Percentiles rank a stretch among this genome's conserved stretches.
phyloP scores from a whole-genome alignment of 2,888 invertebrate genomes.

The Rhopalosiphum nymphaeae region DNA sequence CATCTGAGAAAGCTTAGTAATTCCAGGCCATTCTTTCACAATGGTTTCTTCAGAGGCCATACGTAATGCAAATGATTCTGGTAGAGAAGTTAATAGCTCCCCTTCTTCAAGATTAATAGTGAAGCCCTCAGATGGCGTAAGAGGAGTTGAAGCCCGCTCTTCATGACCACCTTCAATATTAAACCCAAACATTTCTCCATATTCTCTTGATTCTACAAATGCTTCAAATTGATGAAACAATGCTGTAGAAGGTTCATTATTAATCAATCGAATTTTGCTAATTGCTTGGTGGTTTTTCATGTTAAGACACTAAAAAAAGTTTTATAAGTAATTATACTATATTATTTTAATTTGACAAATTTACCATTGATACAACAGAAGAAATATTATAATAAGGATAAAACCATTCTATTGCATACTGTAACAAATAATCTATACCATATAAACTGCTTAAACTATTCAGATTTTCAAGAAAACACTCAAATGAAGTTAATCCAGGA shows the following conservation, averaged over 20 bases:
- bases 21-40: conserved; percentile 61
- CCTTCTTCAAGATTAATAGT: conserved; percentile 58
- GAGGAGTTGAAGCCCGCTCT: conserved; percentile 23
- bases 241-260: conserved; percentile 65
- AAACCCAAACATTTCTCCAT: conserved; percentile 61
- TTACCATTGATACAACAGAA: conserved; percentile 70
- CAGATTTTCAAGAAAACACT: conserved; percentile 61
- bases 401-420: conserved; percentile 71
- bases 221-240: conserved; percentile 66
- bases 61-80: conserved; percentile 15
- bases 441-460: conserved; percentile 37
- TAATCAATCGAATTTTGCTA: conserved; percentile 66
- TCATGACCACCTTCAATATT: conserved; percentile 56
- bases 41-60: conserved; percentile 31
- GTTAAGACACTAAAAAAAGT: conserved; percentile 67
- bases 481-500: conserved; percentile 42
- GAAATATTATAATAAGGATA: conserved; percentile 70
- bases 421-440: conserved; percentile 69
- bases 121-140: conserved; percentile 39
- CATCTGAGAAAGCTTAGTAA: conserved; percentile 48
- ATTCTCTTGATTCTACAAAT: conserved; percentile 51
- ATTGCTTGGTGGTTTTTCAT: conserved; percentile 67
- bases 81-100: conserved; percentile 55
- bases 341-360: conserved; percentile 48
- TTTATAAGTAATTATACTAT: background rate